Conservation (phyloP, 2,113 vertebrate species). For the Pleuronectes platessa region DNA sequence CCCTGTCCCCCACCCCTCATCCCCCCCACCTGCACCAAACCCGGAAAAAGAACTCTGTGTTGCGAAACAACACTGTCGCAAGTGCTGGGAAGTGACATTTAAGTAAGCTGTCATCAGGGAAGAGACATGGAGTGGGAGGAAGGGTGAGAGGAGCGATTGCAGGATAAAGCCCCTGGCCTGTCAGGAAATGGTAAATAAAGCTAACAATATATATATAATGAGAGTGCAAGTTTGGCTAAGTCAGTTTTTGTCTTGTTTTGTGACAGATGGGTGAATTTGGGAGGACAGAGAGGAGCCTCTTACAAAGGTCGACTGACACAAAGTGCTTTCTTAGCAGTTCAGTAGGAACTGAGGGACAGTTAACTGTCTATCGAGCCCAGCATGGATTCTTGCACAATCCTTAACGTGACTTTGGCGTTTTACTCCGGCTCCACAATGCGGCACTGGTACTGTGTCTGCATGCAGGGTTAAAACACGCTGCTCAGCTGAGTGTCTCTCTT, state of each 20-base stretch:
- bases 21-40: constrained; percentile 1
- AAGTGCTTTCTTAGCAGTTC: neutral
- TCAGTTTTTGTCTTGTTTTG: constrained; percentile 3
- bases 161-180: constrained; percentile 20
- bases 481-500: constrained; percentile 39
- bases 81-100: constrained; percentile 70
- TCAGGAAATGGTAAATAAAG: constrained; percentile 31
- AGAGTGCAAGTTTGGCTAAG: constrained; percentile 16
- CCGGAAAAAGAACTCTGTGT: constrained; percentile 40
- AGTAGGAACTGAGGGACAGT: constrained; percentile 4
- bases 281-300: constrained; percentile 7
- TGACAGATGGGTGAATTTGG: constrained; percentile 12
- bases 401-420: neutral
- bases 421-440: neutral
- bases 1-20: no score
- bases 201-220: constrained; percentile 10
- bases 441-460: neutral
- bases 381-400: neutral
- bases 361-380: constrained; percentile 20
- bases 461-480: constrained; percentile 41
- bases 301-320: constrained; percentile 30
- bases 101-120: constrained; percentile 61
- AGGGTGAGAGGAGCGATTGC: neutral
- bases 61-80: constrained; percentile 57
- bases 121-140: constrained; percentile 20